Evolutionary conservation across 64 coral and sea anemone species (phyloP), one percentile per base, ranked within the genome.

Genomic region (Anthopleura sola): DNA sequence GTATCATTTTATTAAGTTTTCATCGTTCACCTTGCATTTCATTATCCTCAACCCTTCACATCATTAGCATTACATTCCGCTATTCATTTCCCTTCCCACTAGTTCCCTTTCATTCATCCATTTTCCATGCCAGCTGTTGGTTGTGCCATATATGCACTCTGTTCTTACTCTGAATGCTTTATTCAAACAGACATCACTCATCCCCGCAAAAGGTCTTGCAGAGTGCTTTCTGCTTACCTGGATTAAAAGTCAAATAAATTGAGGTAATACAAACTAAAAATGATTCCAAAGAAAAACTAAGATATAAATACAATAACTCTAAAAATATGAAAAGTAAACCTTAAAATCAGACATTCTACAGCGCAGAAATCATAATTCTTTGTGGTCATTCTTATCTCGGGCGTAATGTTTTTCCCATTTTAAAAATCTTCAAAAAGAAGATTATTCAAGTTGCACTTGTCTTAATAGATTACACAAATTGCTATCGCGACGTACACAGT

Each of bases 171-270:
- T 83, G 32, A 83, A 38, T 83, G 46, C 82, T 83, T 83, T 83
- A 83, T 83, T 37, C 50, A 83, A 56, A 53, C 48, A 60, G 55
- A 60, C 82, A 46, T 20, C 36, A 60, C 3, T 50, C 55, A 20
- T 83, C 82, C 48, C 82, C 82, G 47, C 82, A 83, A 83, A 83
- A 83, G 55, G 82, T 60, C 21, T 83, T 83, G 82, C 82, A 83
- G 82, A 60, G 82, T 36, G 50, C 82, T n/a, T 60, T 83, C 49
- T 83, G 82, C 82, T 60, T 83, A 34, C 82, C 82, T 56, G 82
- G 48, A 56, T 83, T 83, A 83, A 83, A 83, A 83, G 82, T 49
- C 82, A 83, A 54, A 36, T 56, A 83, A 56, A 12, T 24, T 29
- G 82, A 83, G 82, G 82, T 83, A 83, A 83, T 55, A 44, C 36